Percentiles rank a stretch among this genome's conserved stretches.
Conservation (phyloP, 2,113 vertebrate genomes). For the Protobothrops flavoviridis region DNA sequence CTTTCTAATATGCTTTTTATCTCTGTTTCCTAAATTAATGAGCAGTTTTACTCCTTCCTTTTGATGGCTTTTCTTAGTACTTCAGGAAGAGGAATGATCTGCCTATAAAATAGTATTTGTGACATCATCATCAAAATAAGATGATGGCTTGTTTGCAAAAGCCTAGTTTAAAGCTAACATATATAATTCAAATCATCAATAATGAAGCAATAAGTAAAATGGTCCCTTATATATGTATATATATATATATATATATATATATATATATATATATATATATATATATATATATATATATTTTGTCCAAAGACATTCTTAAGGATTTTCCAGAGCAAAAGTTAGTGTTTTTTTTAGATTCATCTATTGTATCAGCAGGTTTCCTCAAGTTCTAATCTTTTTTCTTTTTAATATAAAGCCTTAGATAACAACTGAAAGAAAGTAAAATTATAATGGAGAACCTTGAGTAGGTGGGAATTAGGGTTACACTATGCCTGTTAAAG, state of each 20-base stretch:
- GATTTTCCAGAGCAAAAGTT: slow-evolving; percentile 53
- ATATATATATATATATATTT: no score
- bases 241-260: no score
- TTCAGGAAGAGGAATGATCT: neutral
- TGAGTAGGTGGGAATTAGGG: slow-evolving; percentile 35
- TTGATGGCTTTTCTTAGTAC: neutral
- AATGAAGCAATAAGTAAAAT: slow-evolving; percentile 17
- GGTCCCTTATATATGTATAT: slow-evolving; percentile 10
- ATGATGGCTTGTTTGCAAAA: slow-evolving; percentile 54
- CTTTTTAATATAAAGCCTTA: slow-evolving; percentile 41
- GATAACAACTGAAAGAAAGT: neutral
- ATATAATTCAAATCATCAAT: slow-evolving; percentile 20
- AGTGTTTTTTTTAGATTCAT: slow-evolving; percentile 29
- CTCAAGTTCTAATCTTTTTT: slow-evolving; percentile 54
- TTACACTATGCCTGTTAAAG: neutral
- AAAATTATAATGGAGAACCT: slow-evolving; percentile 45
- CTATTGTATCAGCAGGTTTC: slow-evolving; percentile 43
- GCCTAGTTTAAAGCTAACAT: slow-evolving; percentile 38
- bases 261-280: no score
- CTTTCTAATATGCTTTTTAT: neutral
- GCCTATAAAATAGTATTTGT: neutral
- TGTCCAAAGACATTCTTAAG: slow-evolving; percentile 30
- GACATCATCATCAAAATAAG: neutral
- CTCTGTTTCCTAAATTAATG: neutral
- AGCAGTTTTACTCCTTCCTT: neutral